phyloP scores from a whole-genome alignment of 2,888 invertebrate genomes.

The Opisthograptis luteolata region DNA sequence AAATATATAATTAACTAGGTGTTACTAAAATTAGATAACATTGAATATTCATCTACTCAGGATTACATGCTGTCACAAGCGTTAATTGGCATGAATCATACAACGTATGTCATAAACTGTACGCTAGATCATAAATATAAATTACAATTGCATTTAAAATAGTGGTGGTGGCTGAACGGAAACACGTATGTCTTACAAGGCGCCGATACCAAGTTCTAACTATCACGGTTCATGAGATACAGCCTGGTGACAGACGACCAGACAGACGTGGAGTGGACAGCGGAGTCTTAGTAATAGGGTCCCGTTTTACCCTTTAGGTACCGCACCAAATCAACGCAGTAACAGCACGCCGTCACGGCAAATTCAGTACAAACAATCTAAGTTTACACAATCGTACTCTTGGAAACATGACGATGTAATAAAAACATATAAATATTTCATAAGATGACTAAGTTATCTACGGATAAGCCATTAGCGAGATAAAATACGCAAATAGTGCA shows the following conservation, averaged over 20 bases:
- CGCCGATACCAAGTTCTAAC: no score
- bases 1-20: slow-evolving; percentile 26
- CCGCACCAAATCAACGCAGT: no score
- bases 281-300: no score
- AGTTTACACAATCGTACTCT: slow-evolving; percentile 16
- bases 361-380: background rate
- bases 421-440: slow-evolving; percentile 21
- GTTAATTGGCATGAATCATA: slow-evolving; percentile 10
- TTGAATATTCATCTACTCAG: background rate
- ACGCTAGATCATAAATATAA: background rate
- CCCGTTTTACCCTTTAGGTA: no score
- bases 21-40: slow-evolving; percentile 10
- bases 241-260: no score
- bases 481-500: slow-evolving; percentile 1
- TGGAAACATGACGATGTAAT: slow-evolving; percentile 16
- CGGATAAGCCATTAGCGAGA: background rate
- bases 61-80: slow-evolving; percentile 3
- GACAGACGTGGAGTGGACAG: no score
- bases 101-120: slow-evolving; percentile 8
- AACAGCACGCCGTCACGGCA: background rate
- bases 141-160: background rate
- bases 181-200: no score
- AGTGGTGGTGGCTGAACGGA: no score
- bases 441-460: slow-evolving; percentile 18
- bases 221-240: no score